Conservation (phyloP, 1,140 invertebrate genomes). For the Pseudomyrmex gracilis region DNA sequence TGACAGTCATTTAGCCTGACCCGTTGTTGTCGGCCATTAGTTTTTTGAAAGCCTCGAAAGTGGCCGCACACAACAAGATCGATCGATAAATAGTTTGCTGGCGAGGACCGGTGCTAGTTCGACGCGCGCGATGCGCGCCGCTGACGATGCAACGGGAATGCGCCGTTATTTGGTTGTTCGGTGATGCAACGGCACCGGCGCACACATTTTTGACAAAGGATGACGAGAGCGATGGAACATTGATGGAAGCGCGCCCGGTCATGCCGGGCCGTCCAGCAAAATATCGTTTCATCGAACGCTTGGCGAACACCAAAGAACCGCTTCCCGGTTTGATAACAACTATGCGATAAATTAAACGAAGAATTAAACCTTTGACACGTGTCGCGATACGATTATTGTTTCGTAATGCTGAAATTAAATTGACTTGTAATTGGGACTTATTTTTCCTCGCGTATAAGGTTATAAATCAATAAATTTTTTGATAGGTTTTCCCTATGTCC, state of each 20-base stretch:
- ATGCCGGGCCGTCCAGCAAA: constrained; percentile 12
- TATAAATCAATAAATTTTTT: neutral
- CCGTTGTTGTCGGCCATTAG: constrained; percentile 44
- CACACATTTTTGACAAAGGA: constrained; percentile 47
- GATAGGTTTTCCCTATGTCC: too few species aligned
- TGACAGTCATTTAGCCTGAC: constrained; percentile 63
- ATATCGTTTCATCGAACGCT: constrained; percentile 33
- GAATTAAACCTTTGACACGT: constrained; percentile 34
- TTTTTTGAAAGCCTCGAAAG: constrained; percentile 60
- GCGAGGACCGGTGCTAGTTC: constrained; percentile 17
- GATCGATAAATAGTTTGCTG: constrained; percentile 73
- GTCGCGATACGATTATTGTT: constrained; percentile 24
- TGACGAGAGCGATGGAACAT: constrained; percentile 24
- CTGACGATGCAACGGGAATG: constrained; percentile 63
- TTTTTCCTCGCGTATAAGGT: neutral
- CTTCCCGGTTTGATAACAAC: constrained; percentile 26
- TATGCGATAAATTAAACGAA: constrained; percentile 38
- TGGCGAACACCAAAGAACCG: constrained; percentile 24
- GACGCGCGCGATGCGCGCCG: constrained; percentile 11
- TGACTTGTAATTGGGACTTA: neutral
- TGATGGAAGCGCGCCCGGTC: constrained; percentile 23
- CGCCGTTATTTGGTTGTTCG: constrained; percentile 44
- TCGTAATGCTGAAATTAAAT: neutral
- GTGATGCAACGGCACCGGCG: constrained; percentile 14
- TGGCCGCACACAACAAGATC: constrained; percentile 55